A percentile compares a stretch with the other conserved stretches of the same genome.
phyloP scores from a whole-genome alignment of 2,888 invertebrate species.

The Sarcophaga carnaria region DNA sequence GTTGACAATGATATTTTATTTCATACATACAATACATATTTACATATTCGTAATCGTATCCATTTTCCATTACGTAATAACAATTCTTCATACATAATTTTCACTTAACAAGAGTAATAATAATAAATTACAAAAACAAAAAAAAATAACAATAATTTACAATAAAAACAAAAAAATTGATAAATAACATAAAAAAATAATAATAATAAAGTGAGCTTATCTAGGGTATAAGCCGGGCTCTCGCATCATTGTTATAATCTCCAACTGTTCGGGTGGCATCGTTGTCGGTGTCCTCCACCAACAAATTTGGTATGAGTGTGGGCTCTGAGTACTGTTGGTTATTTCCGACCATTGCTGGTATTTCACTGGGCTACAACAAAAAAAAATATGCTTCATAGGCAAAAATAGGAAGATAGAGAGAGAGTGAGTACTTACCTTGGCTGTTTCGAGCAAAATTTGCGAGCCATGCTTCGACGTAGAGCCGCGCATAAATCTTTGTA shows the following conservation, averaged over 20 bases:
- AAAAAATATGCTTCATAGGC: not conserved
- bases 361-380: constrained; percentile 70
- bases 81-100: constrained; percentile 23
- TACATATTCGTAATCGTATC: constrained; percentile 3
- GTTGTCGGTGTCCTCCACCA: constrained; percentile 73
- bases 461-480: constrained; percentile 70
- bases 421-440: constrained; percentile 15
- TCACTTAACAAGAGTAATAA: constrained; percentile 26
- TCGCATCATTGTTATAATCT: constrained; percentile 76
- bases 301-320: constrained; percentile 67
- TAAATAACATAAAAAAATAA: constrained; percentile 40
- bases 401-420: constrained; percentile 2
- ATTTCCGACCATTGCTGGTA: constrained; percentile 70
- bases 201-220: constrained; percentile 46
- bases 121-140: constrained; percentile 32
- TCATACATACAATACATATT: constrained; percentile 6
- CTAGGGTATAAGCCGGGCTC: constrained; percentile 78
- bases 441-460: constrained; percentile 76
- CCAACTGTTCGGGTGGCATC: constrained; percentile 74
- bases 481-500: constrained; percentile 75
- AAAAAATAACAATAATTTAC: constrained; percentile 18
- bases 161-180: constrained; percentile 20
- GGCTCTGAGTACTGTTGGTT: constrained; percentile 44
- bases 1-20: too few relatives aligned
- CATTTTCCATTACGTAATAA: constrained; percentile 17